These are phyloP conservation scores for Drosophila phalerata DNA, from an alignment of 2,888 invertebrate genomes.

Conservation along the genomic window DNA sequence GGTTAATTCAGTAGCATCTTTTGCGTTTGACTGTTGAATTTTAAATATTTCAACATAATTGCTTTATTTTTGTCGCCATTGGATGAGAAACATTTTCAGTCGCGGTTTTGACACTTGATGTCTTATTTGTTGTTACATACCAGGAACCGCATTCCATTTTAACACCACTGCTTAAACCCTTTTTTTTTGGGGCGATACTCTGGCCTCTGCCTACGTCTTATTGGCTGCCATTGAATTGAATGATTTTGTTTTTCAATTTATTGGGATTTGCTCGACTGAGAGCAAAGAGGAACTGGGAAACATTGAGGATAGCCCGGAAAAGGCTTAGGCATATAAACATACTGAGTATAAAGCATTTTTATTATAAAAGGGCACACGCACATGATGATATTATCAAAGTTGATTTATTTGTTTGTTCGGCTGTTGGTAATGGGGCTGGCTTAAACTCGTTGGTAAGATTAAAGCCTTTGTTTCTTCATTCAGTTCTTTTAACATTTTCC, in stretches of 20 bases:
- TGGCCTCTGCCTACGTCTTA: conserved; percentile 68
- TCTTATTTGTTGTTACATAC: conserved; percentile 58
- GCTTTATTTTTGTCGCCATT: conserved; percentile 22
- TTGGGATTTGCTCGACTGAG: conserved; percentile 70
- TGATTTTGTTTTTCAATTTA: conserved; percentile 82
- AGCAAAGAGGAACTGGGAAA: conserved; percentile 6
- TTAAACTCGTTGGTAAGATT: conserved; percentile 37
- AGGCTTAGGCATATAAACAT: conserved; percentile 24
- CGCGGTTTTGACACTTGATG: conserved; percentile 57
- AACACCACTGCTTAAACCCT: conserved; percentile 41
- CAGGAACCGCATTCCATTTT: conserved; percentile 23
- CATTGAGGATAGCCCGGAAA: conserved; percentile 21
- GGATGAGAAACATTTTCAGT: neutral
- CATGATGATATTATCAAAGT: conserved; percentile 72
- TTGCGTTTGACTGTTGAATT: neutral
- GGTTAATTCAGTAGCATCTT: neutral
- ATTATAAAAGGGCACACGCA: conserved; percentile 53
- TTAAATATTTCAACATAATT: neutral
- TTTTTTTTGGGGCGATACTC: conserved; percentile 38
- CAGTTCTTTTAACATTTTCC: neutral
- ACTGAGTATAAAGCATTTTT: conserved; percentile 56
- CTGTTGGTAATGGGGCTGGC: conserved; percentile 6
- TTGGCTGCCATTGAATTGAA: conserved; percentile 80
- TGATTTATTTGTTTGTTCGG: conserved; percentile 76
- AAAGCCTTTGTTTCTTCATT: conserved; percentile 51